Conservation (phyloP, 2,113 vertebrate species). For the Clarias gariepinus region DNA sequence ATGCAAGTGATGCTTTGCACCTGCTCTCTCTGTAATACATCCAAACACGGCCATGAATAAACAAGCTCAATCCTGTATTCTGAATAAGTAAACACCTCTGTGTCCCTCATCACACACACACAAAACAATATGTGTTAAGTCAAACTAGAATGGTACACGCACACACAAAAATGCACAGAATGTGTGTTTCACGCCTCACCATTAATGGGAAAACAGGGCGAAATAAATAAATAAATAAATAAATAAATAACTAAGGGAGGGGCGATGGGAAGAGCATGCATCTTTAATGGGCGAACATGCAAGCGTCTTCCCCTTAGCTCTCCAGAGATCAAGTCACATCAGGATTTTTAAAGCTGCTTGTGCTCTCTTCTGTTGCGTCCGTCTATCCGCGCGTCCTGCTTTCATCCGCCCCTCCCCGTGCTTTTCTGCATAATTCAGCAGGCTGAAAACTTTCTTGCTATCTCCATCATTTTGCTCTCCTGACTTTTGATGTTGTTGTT, state of each 20-base stretch:
- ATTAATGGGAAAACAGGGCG: conserved; percentile 64
- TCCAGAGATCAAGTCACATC: conserved; percentile 67
- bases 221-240: conserved; percentile 43
- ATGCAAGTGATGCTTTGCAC: conserved; percentile 70
- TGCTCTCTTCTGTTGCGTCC: conserved; percentile 50
- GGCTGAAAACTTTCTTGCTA: conserved; percentile 65
- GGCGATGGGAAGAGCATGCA: conserved; percentile 13
- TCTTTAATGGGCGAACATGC: conserved; percentile 47
- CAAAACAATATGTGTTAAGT: conserved; percentile 35
- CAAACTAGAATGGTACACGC: conserved; percentile 6
- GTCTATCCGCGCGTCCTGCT: conserved; percentile 56
- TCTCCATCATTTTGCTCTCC: conserved; percentile 63
- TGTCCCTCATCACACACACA: conserved; percentile 54
- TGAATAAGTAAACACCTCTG: conserved; percentile 73
- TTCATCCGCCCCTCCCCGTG: conserved; percentile 32
- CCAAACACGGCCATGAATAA: conserved; percentile 75
- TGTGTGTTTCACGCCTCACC: conserved; percentile 30
- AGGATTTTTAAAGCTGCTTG: conserved; percentile 52
- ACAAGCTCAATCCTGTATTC: conserved; percentile 69
- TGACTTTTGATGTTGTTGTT: conserved; percentile 56
- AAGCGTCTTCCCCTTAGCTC: conserved; percentile 56
- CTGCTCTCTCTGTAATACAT: conserved; percentile 79
- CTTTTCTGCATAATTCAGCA: conserved; percentile 74
- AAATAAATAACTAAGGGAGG: conserved; percentile 18
- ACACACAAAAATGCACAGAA: background rate